These are phyloP conservation scores for Anas platyrhynchos DNA, from an alignment of 2,113 vertebrate genomes.

Conservation along the genomic window DNA sequence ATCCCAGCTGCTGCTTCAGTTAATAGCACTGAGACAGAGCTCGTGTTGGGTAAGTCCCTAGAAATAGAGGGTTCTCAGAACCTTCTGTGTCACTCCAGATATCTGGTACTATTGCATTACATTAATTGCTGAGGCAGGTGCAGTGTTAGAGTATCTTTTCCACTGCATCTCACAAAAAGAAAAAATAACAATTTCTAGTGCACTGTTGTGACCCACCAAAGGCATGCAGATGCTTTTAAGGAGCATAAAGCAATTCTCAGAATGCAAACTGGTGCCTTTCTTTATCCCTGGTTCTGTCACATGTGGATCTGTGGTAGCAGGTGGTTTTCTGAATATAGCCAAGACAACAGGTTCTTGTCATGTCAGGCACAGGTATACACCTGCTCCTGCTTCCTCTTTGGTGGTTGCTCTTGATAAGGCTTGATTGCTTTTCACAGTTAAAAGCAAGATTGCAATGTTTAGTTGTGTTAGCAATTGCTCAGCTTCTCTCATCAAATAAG, in stretches of 20 bases:
- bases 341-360: background rate
- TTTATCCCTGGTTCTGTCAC: background rate
- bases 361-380: background rate
- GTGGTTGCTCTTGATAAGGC: slow-evolving; percentile 22
- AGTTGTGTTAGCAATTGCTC: background rate
- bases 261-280: background rate
- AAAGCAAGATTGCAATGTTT: background rate
- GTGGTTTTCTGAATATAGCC: slow-evolving; percentile 9
- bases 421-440: background rate
- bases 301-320: background rate
- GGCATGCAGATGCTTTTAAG: background rate
- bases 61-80: background rate
- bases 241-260: background rate
- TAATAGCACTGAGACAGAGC: background rate
- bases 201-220: background rate
- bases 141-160: background rate
- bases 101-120: background rate
- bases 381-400: background rate
- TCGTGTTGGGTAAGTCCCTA: background rate
- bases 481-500: background rate
- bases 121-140: background rate
- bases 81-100: background rate
- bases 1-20: background rate
- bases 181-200: background rate
- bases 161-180: background rate